Percentiles rank a stretch among this genome's conserved stretches.
Evolutionary conservation across 2,797 vertebrate species (phyloP).

Genomic region (Chelidonichthys spinosus): DNA sequence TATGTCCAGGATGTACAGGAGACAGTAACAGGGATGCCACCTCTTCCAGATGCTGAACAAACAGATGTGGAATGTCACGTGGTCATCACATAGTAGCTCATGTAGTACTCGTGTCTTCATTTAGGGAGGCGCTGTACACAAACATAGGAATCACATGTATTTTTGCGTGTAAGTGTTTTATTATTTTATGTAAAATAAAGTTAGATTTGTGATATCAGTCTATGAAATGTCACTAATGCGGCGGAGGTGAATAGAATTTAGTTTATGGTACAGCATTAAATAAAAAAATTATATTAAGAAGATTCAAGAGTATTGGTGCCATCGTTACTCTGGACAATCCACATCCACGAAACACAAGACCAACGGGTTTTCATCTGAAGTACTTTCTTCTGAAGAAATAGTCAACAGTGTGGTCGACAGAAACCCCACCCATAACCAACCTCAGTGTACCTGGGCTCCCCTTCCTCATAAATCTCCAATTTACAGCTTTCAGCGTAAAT

Average conservation of each 20-base stretch:
- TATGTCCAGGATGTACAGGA: not conserved
- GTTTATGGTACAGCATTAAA: not conserved
- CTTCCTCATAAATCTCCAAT: too few species aligned
- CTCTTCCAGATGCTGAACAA: not conserved
- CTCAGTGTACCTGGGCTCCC: too few species aligned
- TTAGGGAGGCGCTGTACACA: not conserved
- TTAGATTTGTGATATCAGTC: not conserved
- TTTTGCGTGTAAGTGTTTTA: too few species aligned
- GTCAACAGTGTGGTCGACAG: too few species aligned
- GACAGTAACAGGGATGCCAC: not conserved
- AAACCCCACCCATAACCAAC: too few species aligned
- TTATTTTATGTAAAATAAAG: too few species aligned
- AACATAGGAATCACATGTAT: not conserved
- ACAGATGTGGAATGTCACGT: not conserved
- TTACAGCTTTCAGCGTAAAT: too few species aligned
- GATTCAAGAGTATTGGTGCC: not conserved
- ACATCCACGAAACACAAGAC: not conserved
- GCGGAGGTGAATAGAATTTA: not conserved
- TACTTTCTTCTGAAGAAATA: not conserved
- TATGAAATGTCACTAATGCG: not conserved
- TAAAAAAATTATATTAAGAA: not conserved
- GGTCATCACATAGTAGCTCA: not conserved
- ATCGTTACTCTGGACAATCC: not conserved
- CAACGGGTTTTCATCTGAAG: not conserved
- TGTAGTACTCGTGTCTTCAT: not conserved